Base-by-base conservation (phyloP, 2,888 invertebrate species). In the Andrena marginata region DNA sequence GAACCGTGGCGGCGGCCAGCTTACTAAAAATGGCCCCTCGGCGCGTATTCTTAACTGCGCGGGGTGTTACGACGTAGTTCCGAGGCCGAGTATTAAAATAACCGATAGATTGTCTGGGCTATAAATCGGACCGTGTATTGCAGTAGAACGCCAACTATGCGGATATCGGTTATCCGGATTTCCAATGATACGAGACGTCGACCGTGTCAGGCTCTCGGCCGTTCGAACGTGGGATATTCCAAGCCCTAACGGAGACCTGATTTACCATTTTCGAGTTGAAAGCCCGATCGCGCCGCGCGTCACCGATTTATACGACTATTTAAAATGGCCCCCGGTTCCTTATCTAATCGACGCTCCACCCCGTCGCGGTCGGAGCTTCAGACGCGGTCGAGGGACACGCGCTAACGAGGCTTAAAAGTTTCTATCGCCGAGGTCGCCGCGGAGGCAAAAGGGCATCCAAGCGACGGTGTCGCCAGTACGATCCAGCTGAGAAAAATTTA, bases 401-500 rank as follows among this genome's bases (percentile, higher is more conserved):
- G 16, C 42, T 42, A 16, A 42, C 4, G 42, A 42, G 42, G 42
- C 16, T 42, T 16, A 16, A 42, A 16, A 16, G 56, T 23, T 31
- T 31, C 49, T 29, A 13, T 1, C 26, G 42, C 26, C 26, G 74
- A 33, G 65, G 42, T 48, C 35, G 49, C 26, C 7, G 70, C 72
- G 42, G 69, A 79, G 33, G 48, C 59, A 35, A 20, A 70, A 71
- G 62, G 35, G 65, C 20, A 42, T 6, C 20, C 54, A 20, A 62
- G n/a, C 51, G 54, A 10, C 49, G 33, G 1, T 51, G 26, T 51
- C 8, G 54, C 23, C 16, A 13, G 42, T 42, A 5, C 42, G 16
- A 1, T 42, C 4, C 42, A 16, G 16, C 16, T 77, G 65, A 65
- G 65, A 77, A 80, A 49, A 74, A 87, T 83, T 87, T 87, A 79